These are phyloP conservation scores for Apis florea DNA, from an alignment of 1,140 invertebrate species.

Conservation along the genomic window DNA sequence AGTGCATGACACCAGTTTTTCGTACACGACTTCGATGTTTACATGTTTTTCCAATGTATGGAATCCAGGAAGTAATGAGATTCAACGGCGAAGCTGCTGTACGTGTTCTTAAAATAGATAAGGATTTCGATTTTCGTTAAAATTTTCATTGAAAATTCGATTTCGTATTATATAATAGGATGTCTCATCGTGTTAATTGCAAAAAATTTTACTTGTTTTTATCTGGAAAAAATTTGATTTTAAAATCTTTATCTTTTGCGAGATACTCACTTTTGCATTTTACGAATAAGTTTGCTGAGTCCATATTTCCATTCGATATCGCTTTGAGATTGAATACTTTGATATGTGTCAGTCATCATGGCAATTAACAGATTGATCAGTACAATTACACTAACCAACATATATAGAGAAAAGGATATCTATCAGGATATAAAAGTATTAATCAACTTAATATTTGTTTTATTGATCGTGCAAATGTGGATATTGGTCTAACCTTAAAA, in stretches of 20 bases:
- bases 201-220: not conserved
- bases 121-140: not conserved
- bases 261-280: conserved; percentile 90
- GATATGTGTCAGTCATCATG: conserved; percentile 99
- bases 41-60: conserved; percentile 85
- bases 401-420: conserved; percentile 85
- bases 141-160: not conserved
- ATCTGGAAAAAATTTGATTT: no score
- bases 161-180: not conserved
- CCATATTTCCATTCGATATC: conserved; percentile 99
- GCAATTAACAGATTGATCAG: conserved; percentile 99
- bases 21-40: conserved; percentile 55
- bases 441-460: not conserved
- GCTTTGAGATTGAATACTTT: conserved; percentile 98
- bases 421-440: conserved; percentile 47
- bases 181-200: not conserved
- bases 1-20: conserved; percentile 67
- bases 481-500: conserved; percentile 86
- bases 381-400: conserved; percentile 98
- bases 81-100: conserved; percentile 98
- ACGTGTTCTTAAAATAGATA: conserved; percentile 84
- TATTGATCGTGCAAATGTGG: not conserved
- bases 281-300: conserved; percentile 98
- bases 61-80: conserved; percentile 94
- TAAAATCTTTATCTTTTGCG: not conserved